Evolutionary conservation across 2,797 vertebrate species (phyloP).

Genomic region (Characodon lateralis): DNA sequence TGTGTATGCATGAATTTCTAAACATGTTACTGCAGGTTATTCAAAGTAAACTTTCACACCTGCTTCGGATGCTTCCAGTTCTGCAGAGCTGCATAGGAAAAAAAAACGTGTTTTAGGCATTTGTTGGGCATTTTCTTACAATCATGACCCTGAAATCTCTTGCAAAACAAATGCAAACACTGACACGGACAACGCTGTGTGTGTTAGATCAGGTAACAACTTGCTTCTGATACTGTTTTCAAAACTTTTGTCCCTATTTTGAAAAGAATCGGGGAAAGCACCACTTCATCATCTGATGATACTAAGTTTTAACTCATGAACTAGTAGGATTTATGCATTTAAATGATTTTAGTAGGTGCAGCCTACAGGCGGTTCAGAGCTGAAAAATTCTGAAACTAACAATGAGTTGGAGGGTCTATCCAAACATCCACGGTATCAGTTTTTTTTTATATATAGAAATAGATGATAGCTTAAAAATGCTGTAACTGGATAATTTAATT

Average conservation of each 20-base stretch:
- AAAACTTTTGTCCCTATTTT: not conserved
- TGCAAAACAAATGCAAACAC: conserved; percentile 70
- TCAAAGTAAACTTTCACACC: conserved; percentile 20
- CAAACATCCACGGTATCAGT: not conserved
- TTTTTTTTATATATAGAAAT: not conserved
- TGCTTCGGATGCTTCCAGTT: conserved; percentile 10
- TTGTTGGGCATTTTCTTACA: conserved; percentile 56
- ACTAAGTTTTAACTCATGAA: not conserved
- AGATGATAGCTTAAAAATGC: not conserved
- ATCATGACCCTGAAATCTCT: conserved; percentile 38
- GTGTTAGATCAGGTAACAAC: not conserved
- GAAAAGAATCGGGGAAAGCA: not conserved
- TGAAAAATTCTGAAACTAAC: too few species aligned
- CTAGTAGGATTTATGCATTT: too few species aligned
- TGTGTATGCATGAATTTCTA: conserved; percentile 36
- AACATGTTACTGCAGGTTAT: not conserved
- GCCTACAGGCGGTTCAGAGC: too few species aligned
- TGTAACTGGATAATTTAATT: not conserved
- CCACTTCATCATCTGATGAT: not conserved
- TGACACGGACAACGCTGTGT: conserved; percentile 34
- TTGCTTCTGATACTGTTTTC: not conserved
- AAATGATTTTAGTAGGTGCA: too few species aligned
- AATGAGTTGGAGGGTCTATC: too few species aligned
- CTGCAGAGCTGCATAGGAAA: conserved; percentile 24
- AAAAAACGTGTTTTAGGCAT: conserved; percentile 28